phyloP scores from a whole-genome alignment of 2,797 vertebrate species.

The Eurystomus glaucurus region DNA sequence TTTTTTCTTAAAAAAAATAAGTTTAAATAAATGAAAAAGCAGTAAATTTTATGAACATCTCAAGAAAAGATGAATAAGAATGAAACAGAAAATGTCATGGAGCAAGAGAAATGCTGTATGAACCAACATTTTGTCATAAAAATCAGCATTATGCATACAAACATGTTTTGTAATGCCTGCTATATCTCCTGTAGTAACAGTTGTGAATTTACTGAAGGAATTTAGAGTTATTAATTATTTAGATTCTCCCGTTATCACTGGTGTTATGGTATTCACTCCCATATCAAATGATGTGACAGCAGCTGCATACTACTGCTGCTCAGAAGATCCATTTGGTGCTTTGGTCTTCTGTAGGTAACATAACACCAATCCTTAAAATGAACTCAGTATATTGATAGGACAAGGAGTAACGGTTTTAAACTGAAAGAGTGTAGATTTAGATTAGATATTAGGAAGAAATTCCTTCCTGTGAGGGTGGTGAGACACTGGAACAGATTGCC shows the following conservation, averaged over 20 bases:
- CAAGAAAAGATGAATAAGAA: neutral
- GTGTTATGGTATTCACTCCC: neutral
- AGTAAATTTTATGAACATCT: neutral
- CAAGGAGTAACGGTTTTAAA: neutral
- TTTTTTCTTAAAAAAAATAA: neutral
- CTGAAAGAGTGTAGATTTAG: neutral
- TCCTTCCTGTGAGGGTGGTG: rapidly evolving
- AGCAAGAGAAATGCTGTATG: neutral
- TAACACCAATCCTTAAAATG: rapidly evolving
- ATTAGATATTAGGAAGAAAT: neutral
- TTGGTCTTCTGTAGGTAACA: neutral
- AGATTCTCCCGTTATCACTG: neutral
- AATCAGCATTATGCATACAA: neutral
- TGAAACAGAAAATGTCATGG: neutral
- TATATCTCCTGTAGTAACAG: neutral
- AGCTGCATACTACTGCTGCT: rapidly evolving
- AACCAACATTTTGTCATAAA: neutral
- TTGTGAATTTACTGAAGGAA: neutral
- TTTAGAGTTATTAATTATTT: neutral
- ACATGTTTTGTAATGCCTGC: neutral
- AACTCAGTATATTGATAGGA: neutral
- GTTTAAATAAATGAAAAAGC: neutral
- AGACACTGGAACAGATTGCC: rapidly evolving
- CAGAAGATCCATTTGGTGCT: rapidly evolving
- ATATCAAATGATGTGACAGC: neutral